phyloP scores from a whole-genome alignment of 2,797 vertebrate species.

The Labroides dimidiatus region DNA sequence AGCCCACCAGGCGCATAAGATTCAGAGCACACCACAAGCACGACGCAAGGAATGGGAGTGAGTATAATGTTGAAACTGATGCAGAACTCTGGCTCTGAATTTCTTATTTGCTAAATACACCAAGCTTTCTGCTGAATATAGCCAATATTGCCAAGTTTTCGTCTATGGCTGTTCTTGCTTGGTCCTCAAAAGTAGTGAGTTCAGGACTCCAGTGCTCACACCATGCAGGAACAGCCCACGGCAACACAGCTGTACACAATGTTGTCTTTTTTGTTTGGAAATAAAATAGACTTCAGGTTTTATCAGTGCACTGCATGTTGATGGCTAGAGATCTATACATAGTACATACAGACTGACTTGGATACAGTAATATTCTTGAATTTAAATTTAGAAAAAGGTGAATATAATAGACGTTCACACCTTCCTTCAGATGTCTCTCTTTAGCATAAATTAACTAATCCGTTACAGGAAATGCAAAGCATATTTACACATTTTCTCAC shows the following conservation, averaged over 20 bases:
- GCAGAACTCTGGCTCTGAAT: not conserved
- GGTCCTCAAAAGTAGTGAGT: not conserved
- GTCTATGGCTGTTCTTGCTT: too few relatives aligned
- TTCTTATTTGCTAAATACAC: slow-evolving; percentile 7
- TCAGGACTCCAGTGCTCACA: too few relatives aligned
- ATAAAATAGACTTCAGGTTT: not conserved
- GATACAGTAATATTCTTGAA: too few relatives aligned
- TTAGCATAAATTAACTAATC: not conserved
- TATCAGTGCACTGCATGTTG: too few relatives aligned
- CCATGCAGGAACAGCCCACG: not conserved
- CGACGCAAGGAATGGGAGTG: slow-evolving; percentile 98
- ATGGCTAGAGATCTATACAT: too few relatives aligned
- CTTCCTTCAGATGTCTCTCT: slow-evolving; percentile 1
- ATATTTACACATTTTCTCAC: not conserved
- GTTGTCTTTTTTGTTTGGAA: not conserved
- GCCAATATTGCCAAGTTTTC: too few relatives aligned
- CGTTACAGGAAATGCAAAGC: not conserved
- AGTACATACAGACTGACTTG: too few relatives aligned
- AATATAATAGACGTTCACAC: not conserved
- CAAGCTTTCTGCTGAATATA: too few relatives aligned
- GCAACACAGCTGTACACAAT: not conserved
- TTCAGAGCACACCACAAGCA: slow-evolving; percentile 97
- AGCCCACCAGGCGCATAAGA: slow-evolving; percentile 97
- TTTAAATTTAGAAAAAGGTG: too few relatives aligned
- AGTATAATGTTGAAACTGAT: slow-evolving; percentile 78